These are phyloP conservation scores for Drosophila elegans DNA, from an alignment of 1,140 invertebrate species.

Conservation along the genomic window DNA sequence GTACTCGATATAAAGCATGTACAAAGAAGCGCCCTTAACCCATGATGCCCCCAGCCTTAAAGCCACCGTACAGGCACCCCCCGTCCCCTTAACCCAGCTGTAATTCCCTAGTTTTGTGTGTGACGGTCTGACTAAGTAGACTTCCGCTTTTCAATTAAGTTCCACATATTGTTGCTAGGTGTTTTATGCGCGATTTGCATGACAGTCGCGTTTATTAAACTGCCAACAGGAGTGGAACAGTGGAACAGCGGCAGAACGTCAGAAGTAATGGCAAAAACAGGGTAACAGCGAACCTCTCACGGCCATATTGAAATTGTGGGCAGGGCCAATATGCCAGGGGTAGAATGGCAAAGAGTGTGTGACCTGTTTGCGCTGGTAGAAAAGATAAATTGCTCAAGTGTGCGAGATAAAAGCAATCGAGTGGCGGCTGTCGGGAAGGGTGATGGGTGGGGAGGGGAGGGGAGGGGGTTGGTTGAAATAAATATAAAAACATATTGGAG, in stretches of 20 bases:
- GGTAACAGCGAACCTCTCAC: conserved; percentile 31
- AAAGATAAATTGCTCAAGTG: conserved; percentile 54
- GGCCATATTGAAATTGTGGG: conserved; percentile 50
- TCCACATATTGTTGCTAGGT: conserved; percentile 77
- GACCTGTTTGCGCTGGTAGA: conserved; percentile 48
- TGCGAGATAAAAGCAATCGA: conserved; percentile 49
- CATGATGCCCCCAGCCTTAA: background rate
- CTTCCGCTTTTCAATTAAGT: conserved; percentile 80
- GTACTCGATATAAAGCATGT: conserved; percentile 71
- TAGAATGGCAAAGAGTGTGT: conserved; percentile 24
- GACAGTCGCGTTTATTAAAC: conserved; percentile 66
- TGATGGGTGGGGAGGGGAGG: too few relatives aligned
- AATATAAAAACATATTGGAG: background rate
- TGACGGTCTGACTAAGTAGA: conserved; percentile 70
- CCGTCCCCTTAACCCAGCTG: background rate
- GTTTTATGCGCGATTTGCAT: conserved; percentile 80
- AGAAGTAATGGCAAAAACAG: conserved; percentile 25
- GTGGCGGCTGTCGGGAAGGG: background rate
- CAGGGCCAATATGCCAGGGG: conserved; percentile 43
- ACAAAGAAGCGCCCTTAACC: conserved; percentile 12
- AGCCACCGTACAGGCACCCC: too few relatives aligned
- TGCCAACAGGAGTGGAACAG: conserved; percentile 31
- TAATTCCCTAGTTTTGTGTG: conserved; percentile 18
- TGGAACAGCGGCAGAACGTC: background rate
- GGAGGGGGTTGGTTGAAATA: background rate